Conservation (phyloP, 2,888 invertebrate species). For the Rosalia funebris region DNA sequence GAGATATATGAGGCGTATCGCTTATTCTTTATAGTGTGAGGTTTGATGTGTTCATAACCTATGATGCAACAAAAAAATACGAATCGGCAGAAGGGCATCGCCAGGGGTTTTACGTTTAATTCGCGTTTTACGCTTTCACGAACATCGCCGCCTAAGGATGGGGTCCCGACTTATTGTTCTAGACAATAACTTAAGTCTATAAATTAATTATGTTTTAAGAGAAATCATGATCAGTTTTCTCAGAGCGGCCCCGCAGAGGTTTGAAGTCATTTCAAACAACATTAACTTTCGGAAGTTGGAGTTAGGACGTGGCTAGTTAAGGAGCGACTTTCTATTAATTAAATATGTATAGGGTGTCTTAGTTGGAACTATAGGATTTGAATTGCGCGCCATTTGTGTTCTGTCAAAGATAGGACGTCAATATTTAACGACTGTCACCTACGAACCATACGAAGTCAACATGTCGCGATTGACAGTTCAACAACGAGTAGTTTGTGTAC, state of each 20-base stretch:
- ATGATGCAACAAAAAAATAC: not conserved
- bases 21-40: conserved; percentile 6
- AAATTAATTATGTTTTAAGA: conserved; percentile 8
- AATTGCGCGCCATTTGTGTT: too few relatives aligned
- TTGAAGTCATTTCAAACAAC: conserved; percentile 8
- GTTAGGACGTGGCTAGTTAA: not conserved
- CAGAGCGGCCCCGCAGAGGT: not conserved
- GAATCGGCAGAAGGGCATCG: not conserved
- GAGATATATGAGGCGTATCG: conserved; percentile 18
- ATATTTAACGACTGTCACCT: too few relatives aligned
- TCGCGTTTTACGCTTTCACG: not conserved
- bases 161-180: too few relatives aligned
- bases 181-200: not conserved
- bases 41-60: conserved; percentile 12
- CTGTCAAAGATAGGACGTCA: too few relatives aligned
- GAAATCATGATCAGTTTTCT: conserved; percentile 11
- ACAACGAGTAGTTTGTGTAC: too few relatives aligned
- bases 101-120: not conserved
- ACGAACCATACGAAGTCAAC: too few relatives aligned
- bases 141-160: not conserved
- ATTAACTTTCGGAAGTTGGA: conserved; percentile 11
- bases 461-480: too few relatives aligned
- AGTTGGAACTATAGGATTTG: too few relatives aligned
- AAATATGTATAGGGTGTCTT: too few relatives aligned
- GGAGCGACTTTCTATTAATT: not conserved